These are phyloP conservation scores for Nemoura dubitans DNA, from an alignment of 2,888 invertebrate genomes.

Conservation along the genomic window DNA sequence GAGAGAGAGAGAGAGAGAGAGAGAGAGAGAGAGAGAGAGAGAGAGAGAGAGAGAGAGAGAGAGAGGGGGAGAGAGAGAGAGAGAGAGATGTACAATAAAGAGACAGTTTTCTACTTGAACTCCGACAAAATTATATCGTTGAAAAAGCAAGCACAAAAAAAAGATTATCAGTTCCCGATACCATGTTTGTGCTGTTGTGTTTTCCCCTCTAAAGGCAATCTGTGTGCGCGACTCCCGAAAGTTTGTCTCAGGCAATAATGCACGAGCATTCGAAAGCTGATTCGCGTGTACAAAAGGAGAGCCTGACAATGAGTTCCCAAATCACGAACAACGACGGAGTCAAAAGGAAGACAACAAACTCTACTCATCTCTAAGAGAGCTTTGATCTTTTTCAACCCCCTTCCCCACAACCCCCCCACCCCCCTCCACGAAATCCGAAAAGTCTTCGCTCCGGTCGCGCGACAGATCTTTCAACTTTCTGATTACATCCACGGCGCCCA, in stretches of 20 bases:
- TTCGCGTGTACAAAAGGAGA: background rate
- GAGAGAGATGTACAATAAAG: background rate
- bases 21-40: background rate
- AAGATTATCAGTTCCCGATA: too few species aligned
- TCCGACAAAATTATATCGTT: too few species aligned
- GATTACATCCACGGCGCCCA: background rate
- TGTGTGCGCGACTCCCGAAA: too few species aligned
- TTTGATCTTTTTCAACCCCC: too few species aligned
- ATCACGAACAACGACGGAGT: background rate
- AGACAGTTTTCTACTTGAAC: background rate
- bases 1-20: too few species aligned
- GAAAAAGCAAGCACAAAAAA: background rate
- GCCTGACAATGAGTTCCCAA: too few species aligned
- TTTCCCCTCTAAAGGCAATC: too few species aligned
- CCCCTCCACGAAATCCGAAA: too few species aligned
- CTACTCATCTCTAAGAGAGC: background rate
- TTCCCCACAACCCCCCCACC: too few species aligned
- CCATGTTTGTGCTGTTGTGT: too few species aligned
- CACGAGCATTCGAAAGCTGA: too few species aligned
- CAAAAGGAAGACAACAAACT: background rate
- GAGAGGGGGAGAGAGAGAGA: background rate
- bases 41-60: background rate
- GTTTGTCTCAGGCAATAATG: background rate
- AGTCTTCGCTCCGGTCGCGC: too few species aligned
- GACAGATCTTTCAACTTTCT: background rate